Evolutionary conservation across 2,797 vertebrate species (phyloP).

Genomic region (Sebastes nivosus): DNA sequence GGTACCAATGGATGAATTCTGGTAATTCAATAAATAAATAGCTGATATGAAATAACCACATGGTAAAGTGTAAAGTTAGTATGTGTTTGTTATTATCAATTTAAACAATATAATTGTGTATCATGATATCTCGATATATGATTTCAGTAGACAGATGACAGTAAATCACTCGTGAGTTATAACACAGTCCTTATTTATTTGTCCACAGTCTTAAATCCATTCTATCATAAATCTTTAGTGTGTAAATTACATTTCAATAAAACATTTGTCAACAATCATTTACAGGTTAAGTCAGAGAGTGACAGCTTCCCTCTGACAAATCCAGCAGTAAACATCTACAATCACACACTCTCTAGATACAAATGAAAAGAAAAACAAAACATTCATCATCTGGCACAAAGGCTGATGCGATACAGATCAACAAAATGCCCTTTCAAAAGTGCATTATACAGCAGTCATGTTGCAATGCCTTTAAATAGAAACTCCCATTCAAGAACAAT

Average conservation of each 20-base stretch:
- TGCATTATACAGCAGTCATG: slow-evolving; percentile 54
- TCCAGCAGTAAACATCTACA: slow-evolving; percentile 43
- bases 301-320: slow-evolving; percentile 18
- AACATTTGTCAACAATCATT: slow-evolving; percentile 33
- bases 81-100: too few relatives aligned
- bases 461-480: slow-evolving; percentile 41
- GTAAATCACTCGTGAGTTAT: neutral
- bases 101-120: too few relatives aligned
- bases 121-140: too few relatives aligned
- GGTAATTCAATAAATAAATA: too few relatives aligned
- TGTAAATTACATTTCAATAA: slow-evolving; percentile 48
- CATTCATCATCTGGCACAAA: slow-evolving; percentile 54
- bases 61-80: too few relatives aligned
- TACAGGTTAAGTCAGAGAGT: slow-evolving; percentile 25
- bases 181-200: slow-evolving; percentile 69
- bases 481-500: slow-evolving; percentile 22
- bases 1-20: too few relatives aligned
- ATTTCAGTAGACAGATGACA: neutral
- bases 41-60: too few relatives aligned
- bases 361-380: slow-evolving; percentile 28
- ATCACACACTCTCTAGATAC: slow-evolving; percentile 33
- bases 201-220: slow-evolving; percentile 26
- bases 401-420: slow-evolving; percentile 49
- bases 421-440: slow-evolving; percentile 64
- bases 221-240: slow-evolving; percentile 57